Percentiles rank a stretch among this genome's conserved stretches.
These are phyloP conservation scores for Astreopora myriophthalma DNA, from an alignment of 64 coral and sea anemone genomes.

Conservation along the genomic window DNA sequence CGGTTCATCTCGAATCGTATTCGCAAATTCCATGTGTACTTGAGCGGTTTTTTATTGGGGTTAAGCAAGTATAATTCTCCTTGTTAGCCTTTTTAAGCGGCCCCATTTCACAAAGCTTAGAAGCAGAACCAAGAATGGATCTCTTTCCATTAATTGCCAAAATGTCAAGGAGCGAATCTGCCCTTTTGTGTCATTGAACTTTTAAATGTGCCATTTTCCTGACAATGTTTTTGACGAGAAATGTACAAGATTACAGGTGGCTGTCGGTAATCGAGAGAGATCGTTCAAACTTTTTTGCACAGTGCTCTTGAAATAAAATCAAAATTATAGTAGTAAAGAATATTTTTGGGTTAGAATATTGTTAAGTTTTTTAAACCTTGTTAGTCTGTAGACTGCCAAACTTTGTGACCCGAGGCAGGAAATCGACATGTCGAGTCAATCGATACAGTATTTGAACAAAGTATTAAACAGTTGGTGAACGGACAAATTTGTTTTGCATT, in stretches of 20 bases:
- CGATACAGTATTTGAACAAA: background rate
- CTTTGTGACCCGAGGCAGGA: background rate
- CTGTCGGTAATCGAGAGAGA: background rate
- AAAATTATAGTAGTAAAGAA: background rate
- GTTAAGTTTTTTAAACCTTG: background rate
- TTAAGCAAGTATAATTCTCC: background rate
- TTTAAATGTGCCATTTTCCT: background rate
- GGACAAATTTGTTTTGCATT: background rate
- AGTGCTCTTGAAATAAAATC: background rate
- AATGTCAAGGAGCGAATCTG: no score
- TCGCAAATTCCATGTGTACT: background rate
- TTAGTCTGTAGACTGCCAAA: background rate
- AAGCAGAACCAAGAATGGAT: no score
- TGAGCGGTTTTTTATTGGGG: background rate
- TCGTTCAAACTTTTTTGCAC: background rate
- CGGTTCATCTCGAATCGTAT: background rate
- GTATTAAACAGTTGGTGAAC: background rate
- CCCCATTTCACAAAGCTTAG: background rate
- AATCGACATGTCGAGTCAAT: background rate
- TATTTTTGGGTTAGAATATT: background rate
- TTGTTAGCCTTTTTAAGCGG: background rate
- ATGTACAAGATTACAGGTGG: background rate
- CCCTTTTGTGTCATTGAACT: background rate
- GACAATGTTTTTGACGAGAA: slow-evolving; percentile 1
- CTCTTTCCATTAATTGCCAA: no score